These are phyloP conservation scores for Sebastes vulpes DNA, from an alignment of 2,797 vertebrate species.

Conservation along the genomic window DNA sequence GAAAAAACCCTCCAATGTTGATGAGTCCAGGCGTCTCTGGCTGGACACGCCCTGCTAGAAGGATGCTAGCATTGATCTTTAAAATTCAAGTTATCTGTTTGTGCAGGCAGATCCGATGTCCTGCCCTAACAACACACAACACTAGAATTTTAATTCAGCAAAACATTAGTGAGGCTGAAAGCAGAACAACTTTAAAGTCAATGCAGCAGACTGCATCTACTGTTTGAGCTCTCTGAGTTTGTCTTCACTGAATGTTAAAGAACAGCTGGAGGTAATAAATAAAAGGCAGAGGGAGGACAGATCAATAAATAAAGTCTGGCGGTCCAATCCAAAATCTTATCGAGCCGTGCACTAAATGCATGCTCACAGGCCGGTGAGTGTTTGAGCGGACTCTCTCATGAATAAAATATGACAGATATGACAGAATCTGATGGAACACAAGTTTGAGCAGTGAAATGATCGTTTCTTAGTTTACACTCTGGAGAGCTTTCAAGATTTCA, in stretches of 20 bases:
- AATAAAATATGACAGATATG: constrained; percentile 11
- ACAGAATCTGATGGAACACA: background rate
- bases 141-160: background rate
- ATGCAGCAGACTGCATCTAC: background rate
- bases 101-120: background rate
- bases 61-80: background rate
- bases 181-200: background rate
- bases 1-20: background rate
- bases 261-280: constrained; percentile 11
- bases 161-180: background rate
- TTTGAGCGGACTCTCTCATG: constrained; percentile 1
- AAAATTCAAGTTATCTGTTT: background rate
- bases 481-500: background rate
- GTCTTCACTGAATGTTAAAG: constrained; percentile 7
- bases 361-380: background rate
- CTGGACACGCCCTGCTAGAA: background rate
- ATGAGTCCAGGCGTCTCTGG: background rate
- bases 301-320: constrained; percentile 31
- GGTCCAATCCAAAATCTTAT: background rate
- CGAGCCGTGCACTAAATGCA: background rate
- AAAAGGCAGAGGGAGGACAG: background rate
- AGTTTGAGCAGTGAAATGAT: background rate
- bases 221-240: background rate
- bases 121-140: background rate
- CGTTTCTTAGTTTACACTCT: background rate